phyloP scores from a whole-genome alignment of 2,797 vertebrate genomes.

The Macropus fuliginosus region DNA sequence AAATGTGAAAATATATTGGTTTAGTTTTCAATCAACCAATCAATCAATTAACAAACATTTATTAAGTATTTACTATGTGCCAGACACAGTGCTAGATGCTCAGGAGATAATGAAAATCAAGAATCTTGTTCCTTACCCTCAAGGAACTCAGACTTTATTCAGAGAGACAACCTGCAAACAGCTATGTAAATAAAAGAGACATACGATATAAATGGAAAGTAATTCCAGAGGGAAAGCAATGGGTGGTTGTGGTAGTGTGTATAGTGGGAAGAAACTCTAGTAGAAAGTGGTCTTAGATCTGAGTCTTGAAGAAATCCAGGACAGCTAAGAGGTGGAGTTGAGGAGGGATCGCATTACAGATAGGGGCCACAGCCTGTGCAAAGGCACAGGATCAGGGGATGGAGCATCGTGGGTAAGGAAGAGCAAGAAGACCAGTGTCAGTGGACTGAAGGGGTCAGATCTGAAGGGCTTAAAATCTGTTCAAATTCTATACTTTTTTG shows the following conservation, averaged over 20 bases:
- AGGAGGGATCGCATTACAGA: not conserved
- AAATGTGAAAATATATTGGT: not conserved
- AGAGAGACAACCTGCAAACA: not conserved
- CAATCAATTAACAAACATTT: not conserved
- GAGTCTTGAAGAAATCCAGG: not conserved
- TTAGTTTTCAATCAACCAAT: not conserved
- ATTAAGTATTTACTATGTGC: not conserved
- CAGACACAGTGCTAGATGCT: not conserved
- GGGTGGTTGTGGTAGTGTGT: not conserved
- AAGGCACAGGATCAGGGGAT: not conserved
- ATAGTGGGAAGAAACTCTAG: not conserved
- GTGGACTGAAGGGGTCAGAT: not conserved
- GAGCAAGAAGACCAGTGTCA: too few species aligned
- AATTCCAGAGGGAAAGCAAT: not conserved
- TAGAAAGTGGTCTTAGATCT: not conserved
- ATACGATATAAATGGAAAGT: not conserved
- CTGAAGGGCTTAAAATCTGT: not conserved
- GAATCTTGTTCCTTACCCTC: not conserved
- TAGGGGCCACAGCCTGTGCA: not conserved
- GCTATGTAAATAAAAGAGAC: not conserved
- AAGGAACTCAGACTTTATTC: not conserved
- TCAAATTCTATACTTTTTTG: not conserved
- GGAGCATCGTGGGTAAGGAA: too few species aligned
- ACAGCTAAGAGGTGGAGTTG: not conserved
- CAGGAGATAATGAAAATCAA: not conserved